Percentiles rank a stretch among this genome's conserved stretches.
phyloP scores from a whole-genome alignment of 2,888 invertebrate species.

The Druceiella hillmani region DNA sequence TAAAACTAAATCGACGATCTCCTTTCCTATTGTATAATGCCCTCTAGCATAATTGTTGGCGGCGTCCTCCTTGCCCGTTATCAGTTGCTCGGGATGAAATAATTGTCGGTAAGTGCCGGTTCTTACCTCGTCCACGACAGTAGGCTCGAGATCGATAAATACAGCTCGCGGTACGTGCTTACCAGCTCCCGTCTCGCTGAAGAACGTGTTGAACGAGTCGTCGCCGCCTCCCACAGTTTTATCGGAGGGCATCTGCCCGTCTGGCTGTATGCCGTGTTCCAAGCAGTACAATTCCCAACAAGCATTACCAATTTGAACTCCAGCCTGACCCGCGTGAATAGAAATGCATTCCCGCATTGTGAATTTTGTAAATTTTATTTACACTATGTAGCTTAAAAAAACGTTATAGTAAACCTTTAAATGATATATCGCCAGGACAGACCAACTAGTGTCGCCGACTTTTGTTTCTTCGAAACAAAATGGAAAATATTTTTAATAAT shows the following conservation, averaged over 20 bases:
- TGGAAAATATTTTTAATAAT: too few relatives aligned
- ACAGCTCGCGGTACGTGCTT: constrained; percentile 84
- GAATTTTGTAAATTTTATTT: too few relatives aligned
- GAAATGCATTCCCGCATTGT: too few relatives aligned
- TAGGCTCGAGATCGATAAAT: constrained; percentile 84
- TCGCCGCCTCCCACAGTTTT: constrained; percentile 72
- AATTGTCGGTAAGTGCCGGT: constrained; percentile 79
- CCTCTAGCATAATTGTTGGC: constrained; percentile 89
- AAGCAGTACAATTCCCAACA: constrained; percentile 81
- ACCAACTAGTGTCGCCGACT: too few relatives aligned
- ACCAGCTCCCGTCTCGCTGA: constrained; percentile 82
- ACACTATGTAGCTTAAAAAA: too few relatives aligned
- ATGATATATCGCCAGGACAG: too few relatives aligned
- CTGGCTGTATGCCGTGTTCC: constrained; percentile 78
- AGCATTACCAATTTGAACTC: constrained; percentile 69
- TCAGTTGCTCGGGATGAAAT: constrained; percentile 85
- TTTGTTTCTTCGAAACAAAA: too few relatives aligned
- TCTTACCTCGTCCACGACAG: constrained; percentile 78
- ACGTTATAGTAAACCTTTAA: too few relatives aligned
- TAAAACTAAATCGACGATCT: constrained; percentile 73
- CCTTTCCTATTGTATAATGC: constrained; percentile 85
- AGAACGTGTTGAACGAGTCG: constrained; percentile 90
- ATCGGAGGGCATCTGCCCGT: constrained; percentile 84
- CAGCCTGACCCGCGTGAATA: too few relatives aligned
- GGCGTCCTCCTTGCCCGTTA: constrained; percentile 85